A percentile compares a stretch with the other conserved stretches of the same genome.
Evolutionary conservation across 2,113 vertebrate species (phyloP).

Genomic region (Pseudorhombus dupliciocellatus): DNA sequence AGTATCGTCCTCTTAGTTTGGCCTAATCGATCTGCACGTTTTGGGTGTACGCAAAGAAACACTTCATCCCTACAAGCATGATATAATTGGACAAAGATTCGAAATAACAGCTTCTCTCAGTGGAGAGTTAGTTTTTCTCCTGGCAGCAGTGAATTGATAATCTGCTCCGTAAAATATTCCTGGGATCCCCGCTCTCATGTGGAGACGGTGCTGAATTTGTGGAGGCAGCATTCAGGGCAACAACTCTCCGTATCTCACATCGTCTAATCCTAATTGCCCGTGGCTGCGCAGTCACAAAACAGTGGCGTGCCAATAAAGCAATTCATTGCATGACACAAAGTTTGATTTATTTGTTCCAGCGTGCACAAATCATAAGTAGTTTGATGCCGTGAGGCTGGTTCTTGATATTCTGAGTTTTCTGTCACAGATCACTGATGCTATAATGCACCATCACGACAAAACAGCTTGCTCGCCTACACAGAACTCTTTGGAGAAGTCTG

Average conservation of each 20-base stretch:
- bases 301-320: slow-evolving; percentile 42
- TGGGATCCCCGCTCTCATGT: slow-evolving; percentile 49
- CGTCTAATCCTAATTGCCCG: slow-evolving; percentile 52
- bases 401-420: slow-evolving; percentile 20
- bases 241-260: slow-evolving; percentile 38
- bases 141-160: slow-evolving; percentile 72
- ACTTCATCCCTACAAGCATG: slow-evolving; percentile 22
- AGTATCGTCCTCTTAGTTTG: slow-evolving; percentile 13
- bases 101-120: slow-evolving; percentile 61
- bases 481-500: slow-evolving; percentile 20
- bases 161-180: slow-evolving; percentile 61
- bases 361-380: slow-evolving; percentile 25
- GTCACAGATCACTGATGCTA: slow-evolving; percentile 1
- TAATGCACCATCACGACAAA: slow-evolving; percentile 21
- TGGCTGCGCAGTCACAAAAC: slow-evolving; percentile 38
- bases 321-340: slow-evolving; percentile 46
- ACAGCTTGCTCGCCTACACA: slow-evolving; percentile 7
- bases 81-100: slow-evolving; percentile 75
- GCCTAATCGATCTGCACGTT: slow-evolving; percentile 35
- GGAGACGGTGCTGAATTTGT: slow-evolving; percentile 46
- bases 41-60: not conserved
- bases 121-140: slow-evolving; percentile 57
- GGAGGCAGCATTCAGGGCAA: slow-evolving; percentile 26
- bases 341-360: slow-evolving; percentile 27
- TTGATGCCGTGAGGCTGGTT: slow-evolving; percentile 19